A percentile compares a stretch with the other conserved stretches of the same genome.
Evolutionary conservation across 2,797 vertebrate genomes (phyloP).

Genomic region (Mormyrus proboscirostris): DNA sequence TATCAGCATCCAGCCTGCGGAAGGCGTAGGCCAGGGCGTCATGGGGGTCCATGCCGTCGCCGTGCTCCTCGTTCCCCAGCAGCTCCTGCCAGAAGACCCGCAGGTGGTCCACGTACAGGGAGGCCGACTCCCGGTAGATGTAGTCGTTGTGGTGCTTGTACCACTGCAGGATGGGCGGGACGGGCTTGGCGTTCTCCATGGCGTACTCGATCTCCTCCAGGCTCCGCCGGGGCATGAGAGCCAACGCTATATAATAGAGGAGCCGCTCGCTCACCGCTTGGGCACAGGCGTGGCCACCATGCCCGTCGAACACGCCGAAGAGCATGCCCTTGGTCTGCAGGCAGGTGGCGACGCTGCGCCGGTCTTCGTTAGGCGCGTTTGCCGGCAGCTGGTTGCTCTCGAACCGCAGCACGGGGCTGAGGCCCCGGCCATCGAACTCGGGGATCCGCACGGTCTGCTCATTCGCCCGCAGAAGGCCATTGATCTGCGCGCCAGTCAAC

Average conservation of each 20-base stretch:
- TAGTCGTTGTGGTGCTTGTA: conserved; percentile 76
- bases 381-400: conserved; percentile 87
- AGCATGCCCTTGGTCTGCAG: conserved; percentile 82
- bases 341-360: conserved; percentile 77
- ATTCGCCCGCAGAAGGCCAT: conserved; percentile 67
- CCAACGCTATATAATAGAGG: conserved; percentile 79
- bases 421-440: conserved; percentile 59
- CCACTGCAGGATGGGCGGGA: conserved; percentile 80
- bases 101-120: conserved; percentile 78
- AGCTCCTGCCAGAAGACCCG: conserved; percentile 91
- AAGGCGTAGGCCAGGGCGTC: conserved; percentile 80
- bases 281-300: conserved; percentile 82
- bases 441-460: conserved; percentile 71
- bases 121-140: conserved; percentile 72
- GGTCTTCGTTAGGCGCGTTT: conserved; percentile 85
- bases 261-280: conserved; percentile 87
- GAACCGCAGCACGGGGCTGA: conserved; percentile 72
- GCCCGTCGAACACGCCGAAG: conserved; percentile 90
- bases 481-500: conserved; percentile 70
- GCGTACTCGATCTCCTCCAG: conserved; percentile 80
- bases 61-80: conserved; percentile 71
- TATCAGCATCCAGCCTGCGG: conserved; percentile 80
- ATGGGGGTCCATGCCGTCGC: conserved; percentile 60
- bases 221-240: conserved; percentile 74
- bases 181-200: conserved; percentile 69